Evolutionary conservation across 2,113 vertebrate genomes (phyloP), one percentile per base, ranked within the genome.

Genomic region (Pachycephala philippinensis): DNA sequence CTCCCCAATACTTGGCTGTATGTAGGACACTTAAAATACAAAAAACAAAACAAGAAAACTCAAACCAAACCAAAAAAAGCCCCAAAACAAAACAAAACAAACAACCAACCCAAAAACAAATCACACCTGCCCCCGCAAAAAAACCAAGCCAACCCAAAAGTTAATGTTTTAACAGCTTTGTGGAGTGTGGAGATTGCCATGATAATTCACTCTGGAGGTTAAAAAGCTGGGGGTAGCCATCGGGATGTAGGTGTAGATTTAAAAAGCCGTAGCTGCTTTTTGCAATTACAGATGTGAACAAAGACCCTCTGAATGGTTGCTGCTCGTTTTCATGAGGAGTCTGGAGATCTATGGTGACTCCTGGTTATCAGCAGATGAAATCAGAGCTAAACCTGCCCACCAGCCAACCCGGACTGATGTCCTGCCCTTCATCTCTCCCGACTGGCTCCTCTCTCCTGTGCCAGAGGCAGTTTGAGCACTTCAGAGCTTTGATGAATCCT

Each of bases 381-480:
- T 57, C 39, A 60, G 79, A 69, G 20, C 57, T 44, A 64, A 81
- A 66, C n/a, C 30, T 78, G 20, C 22, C 37, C 44, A 63, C 15
- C 0, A 0, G 24, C 44, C 60, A 49, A 17, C 20, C 20, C 0
- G 0, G 28, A 40, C 31, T 72, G n/a, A 23, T 64, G 44, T 84
- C 39, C 10, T 92, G 81, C 40, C 40, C 52, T 52, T 80, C 2
- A 0, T 45, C 13, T 72, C 44, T 81, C 54, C 75, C 20, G 60
- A 33, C 44, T 60, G 53, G 24, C 57, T 90, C 68, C 49, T 92
- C 56, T 66, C 6, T 16, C 13, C 31, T 35, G 18, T 57, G 44
- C 76, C 63, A 81, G 71, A 88, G 52, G 64, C 39, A 27, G 20
- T 86, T 52, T 66, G 57, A 78, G 68, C 59, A 27, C 31, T 56